Conservation (phyloP, 2,113 vertebrate genomes). For the Tyto alba region DNA sequence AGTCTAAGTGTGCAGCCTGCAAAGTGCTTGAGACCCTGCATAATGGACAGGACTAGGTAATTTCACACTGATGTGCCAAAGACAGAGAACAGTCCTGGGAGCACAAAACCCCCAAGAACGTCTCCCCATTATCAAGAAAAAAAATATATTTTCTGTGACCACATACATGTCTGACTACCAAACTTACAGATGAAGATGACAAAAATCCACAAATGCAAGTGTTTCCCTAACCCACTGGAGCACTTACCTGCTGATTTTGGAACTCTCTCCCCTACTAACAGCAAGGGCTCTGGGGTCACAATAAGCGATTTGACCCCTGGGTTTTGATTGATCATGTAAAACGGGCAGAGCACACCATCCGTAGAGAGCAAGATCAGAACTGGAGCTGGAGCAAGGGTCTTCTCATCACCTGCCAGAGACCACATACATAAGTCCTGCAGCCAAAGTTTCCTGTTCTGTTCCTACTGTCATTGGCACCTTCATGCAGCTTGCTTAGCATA, state of each 20-base stretch:
- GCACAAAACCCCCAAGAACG: not conserved
- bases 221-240: not conserved
- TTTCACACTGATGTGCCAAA: not conserved
- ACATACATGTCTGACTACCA: not conserved
- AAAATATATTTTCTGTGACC: not conserved
- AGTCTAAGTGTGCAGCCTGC: not conserved
- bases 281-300: conserved; percentile 49
- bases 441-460: not conserved
- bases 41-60: not conserved
- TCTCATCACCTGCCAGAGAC: conserved; percentile 82
- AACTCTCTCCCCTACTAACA: conserved; percentile 80
- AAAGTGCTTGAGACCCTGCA: not conserved
- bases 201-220: not conserved
- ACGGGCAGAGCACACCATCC: conserved; percentile 91
- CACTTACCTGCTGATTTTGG: conserved; percentile 75
- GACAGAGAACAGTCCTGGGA: not conserved
- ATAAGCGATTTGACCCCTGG: conserved; percentile 78
- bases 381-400: conserved; percentile 83
- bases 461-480: not conserved
- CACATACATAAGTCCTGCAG: not conserved
- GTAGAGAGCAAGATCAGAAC: conserved; percentile 91
- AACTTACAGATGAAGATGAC: not conserved
- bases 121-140: not conserved
- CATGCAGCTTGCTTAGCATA: not conserved
- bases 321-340: conserved; percentile 90